These are phyloP conservation scores for Caradrina kadenii DNA, from an alignment of 2,888 invertebrate species.

Conservation along the genomic window DNA sequence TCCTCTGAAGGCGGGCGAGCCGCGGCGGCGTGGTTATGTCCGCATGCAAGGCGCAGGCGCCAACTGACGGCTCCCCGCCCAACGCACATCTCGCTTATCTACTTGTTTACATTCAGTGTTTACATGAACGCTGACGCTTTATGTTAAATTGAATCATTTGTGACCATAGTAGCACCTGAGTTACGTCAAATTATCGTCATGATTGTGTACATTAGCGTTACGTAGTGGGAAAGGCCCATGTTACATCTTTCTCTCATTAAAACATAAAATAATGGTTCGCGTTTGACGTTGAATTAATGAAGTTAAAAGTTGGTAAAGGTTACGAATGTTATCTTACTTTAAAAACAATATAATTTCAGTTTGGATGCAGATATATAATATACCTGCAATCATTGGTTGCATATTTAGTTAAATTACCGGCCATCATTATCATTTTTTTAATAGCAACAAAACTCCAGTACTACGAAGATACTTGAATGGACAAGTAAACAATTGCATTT, in stretches of 20 bases:
- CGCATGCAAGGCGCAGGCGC: conserved; percentile 83
- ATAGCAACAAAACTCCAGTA: not conserved
- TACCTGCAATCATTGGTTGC: too few relatives aligned
- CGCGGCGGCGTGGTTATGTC: conserved; percentile 75
- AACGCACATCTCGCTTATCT: conserved; percentile 78
- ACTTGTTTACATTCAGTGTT: conserved; percentile 77
- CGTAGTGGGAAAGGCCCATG: conserved; percentile 42
- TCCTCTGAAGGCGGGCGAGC: conserved; percentile 48
- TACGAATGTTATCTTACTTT: not conserved
- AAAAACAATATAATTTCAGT: conserved; percentile 11
- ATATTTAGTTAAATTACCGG: not conserved
- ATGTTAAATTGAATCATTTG: conserved; percentile 69
- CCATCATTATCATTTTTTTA: not conserved
- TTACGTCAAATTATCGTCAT: conserved; percentile 50
- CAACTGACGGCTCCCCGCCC: conserved; percentile 76
- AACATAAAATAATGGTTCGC: not conserved
- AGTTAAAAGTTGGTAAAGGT: conserved; percentile 17
- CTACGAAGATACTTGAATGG: not conserved
- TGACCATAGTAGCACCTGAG: conserved; percentile 48
- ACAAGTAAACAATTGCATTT: not conserved
- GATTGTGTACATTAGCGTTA: conserved; percentile 22
- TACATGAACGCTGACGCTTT: conserved; percentile 77
- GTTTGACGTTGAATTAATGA: conserved; percentile 1
- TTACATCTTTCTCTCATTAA: not conserved
- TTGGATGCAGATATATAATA: not conserved